These are phyloP conservation scores for Lycia hirtaria DNA, from an alignment of 2,888 invertebrate genomes.

Conservation along the genomic window DNA sequence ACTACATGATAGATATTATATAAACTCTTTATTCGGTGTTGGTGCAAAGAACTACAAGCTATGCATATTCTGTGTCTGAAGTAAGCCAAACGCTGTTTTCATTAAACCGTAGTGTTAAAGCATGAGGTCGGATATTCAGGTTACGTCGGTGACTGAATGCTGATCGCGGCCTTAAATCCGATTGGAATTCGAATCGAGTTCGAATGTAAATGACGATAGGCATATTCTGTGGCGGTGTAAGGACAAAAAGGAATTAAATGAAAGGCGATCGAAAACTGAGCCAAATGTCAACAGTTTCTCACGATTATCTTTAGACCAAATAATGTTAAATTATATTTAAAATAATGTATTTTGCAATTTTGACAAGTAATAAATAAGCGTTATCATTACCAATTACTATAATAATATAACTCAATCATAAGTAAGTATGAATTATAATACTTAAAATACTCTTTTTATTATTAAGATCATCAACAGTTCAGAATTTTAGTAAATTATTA, in stretches of 20 bases:
- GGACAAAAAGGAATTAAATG: conserved; percentile 7
- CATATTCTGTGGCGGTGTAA: neutral
- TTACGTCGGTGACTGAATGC: conserved; percentile 41
- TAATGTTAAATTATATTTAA: too few relatives aligned
- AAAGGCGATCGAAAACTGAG: conserved; percentile 12
- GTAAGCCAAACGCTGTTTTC: too few relatives aligned
- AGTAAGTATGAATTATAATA: too few relatives aligned
- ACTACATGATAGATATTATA: too few relatives aligned
- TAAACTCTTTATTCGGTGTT: too few relatives aligned
- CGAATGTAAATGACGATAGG: conserved; percentile 15
- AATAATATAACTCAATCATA: too few relatives aligned
- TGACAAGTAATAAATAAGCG: neutral
- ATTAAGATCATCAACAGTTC: too few relatives aligned
- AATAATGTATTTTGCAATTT: neutral
- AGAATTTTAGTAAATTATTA: too few relatives aligned
- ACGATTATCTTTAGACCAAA: neutral
- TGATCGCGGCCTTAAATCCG: conserved; percentile 40
- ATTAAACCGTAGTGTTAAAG: conserved; percentile 10
- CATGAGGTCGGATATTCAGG: conserved; percentile 50
- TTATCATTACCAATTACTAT: too few relatives aligned
- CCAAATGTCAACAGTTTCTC: conserved; percentile 13
- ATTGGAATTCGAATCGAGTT: conserved; percentile 38
- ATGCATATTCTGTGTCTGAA: too few relatives aligned
- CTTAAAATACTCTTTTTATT: too few relatives aligned
- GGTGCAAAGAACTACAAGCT: too few relatives aligned